Percentiles rank a stretch among this genome's conserved stretches.
These are phyloP conservation scores for human (Homo sapiens) DNA, from an alignment of 2,113 vertebrate genomes.

Conservation along the genomic window GRCh38 chr5:19102001-19102500, in stretches of 20 bases:
- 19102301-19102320: not conserved
- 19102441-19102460: not conserved
- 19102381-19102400: not conserved
- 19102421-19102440: not conserved
- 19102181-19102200: not conserved
- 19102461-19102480: too few relatives aligned
- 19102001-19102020: not conserved
- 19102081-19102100: not conserved
- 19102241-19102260: not conserved
- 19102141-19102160: too few relatives aligned
- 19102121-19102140: not conserved
- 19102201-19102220: accelerated
- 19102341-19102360: not conserved
- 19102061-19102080: accelerated
- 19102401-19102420: not conserved
- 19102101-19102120: too few relatives aligned
- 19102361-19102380: not conserved
- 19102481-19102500: not conserved
- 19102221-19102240: not conserved
- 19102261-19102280: not conserved
- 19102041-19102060: not conserved
- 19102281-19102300: too few relatives aligned
- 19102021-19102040: not conserved
- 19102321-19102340: not conserved
- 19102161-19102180: not conserved